Base-by-base conservation (phyloP, 2,888 invertebrate genomes). In the Ypsolopha scabrella region DNA sequence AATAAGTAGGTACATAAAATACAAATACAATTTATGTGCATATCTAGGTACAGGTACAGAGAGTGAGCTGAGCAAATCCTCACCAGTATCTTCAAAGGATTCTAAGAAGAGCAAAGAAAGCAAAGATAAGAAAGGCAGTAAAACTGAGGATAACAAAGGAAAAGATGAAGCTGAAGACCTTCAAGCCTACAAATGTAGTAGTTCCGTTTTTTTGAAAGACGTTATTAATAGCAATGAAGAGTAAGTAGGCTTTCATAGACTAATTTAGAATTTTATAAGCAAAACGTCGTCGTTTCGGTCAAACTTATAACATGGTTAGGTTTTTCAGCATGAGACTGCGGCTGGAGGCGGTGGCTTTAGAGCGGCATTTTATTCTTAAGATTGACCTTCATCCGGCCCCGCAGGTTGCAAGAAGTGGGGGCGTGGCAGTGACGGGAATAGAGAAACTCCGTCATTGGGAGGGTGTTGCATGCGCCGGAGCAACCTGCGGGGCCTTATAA, bases 51-150 rank as follows among this genome's bases (percentile, higher is more conserved):
- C 85, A 77, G 92, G 91, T n/a, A 91, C 92, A 6, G 94, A 93
- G 50, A 94, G 94, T 68, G 93, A 93, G 63, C 74, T 92, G 6
- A 94, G 94, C 62, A 93, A 94, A 70, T 92, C 93, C 0, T 94
- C 94, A 0, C 92, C 91, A 0, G 85, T 90, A 2, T 92, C 90
- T 2, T 93, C 92, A 1, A 93, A 92, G 65, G 94, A 94, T 66
- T 93, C 93, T 0, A 93, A 94, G 66, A 90, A 89, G 61, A 94
- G 92, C 57, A 93, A 92, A 72, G 92, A 92, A 7, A 83, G 82
- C 41, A 93, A 91, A 78, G 90, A 90, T 48, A 92, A 91, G 64
- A 90, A 89, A 60, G 80, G 68, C 41, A 74, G 65, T 11, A 83
- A 82, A 62, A 55, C 65, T 10, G 85, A 85, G 33, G 88, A 88